phyloP scores from a whole-genome alignment of 2,888 invertebrate species.

The Erynnis tages region DNA sequence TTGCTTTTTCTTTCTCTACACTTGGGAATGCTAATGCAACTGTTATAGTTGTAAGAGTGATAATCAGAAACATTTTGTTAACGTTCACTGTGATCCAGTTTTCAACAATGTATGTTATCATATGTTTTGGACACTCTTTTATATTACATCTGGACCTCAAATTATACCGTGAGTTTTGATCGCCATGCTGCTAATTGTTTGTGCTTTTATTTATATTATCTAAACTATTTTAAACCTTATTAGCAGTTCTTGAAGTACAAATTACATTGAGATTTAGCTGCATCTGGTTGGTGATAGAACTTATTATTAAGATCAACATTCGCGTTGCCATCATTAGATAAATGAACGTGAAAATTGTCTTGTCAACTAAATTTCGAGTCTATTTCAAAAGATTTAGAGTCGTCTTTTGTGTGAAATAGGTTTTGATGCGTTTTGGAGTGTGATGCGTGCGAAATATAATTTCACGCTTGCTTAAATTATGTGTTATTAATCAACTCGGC shows the following conservation, averaged over 20 bases:
- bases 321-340: slow-evolving; percentile 7
- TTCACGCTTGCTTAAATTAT: slow-evolving; percentile 7
- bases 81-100: slow-evolving; percentile 5
- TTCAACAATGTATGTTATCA: slow-evolving; percentile 5
- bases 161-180: slow-evolving; percentile 4
- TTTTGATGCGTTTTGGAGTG: slow-evolving; percentile 1
- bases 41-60: neutral
- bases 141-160: slow-evolving; percentile 6
- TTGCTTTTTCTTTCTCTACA: neutral
- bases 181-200: slow-evolving; percentile 2
- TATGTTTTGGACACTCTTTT: slow-evolving; percentile 17
- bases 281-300: neutral
- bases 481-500: neutral
- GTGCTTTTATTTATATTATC: neutral
- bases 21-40: slow-evolving; percentile 3
- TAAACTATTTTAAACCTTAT: neutral
- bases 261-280: neutral
- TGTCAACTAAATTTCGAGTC: neutral
- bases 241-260: neutral
- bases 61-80: slow-evolving; percentile 3
- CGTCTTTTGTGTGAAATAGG: neutral
- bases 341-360: neutral
- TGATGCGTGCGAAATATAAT: slow-evolving; percentile 6
- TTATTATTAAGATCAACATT: slow-evolving; percentile 4
- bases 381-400: neutral